Conservation (phyloP, 2,113 vertebrate genomes). For the Acinonyx jubatus region DNA sequence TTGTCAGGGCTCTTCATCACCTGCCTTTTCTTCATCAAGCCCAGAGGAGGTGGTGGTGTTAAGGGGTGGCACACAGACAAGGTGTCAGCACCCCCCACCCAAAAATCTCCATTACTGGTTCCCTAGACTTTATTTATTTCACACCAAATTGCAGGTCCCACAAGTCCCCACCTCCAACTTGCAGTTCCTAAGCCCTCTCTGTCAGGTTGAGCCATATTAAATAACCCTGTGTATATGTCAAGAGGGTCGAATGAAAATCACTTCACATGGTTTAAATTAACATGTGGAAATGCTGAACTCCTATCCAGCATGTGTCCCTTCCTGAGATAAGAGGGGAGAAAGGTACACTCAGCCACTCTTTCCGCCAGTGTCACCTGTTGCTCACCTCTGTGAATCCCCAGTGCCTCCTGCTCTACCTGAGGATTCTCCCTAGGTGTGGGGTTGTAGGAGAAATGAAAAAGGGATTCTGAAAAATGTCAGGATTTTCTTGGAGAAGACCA, state of each 20-base stretch:
- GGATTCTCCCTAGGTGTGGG: background rate
- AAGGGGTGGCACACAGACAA: background rate
- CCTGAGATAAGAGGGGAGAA: background rate
- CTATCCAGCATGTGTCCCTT: background rate
- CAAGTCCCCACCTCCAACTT: background rate
- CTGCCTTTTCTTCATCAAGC: background rate
- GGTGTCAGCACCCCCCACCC: background rate
- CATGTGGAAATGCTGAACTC: background rate
- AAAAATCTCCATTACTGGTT: background rate
- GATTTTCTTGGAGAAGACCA: background rate
- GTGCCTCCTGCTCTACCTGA: background rate
- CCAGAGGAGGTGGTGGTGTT: background rate
- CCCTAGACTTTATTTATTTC: background rate
- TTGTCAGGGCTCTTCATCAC: background rate
- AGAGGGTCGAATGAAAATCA: background rate
- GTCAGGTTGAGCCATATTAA: background rate
- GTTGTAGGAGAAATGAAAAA: background rate
- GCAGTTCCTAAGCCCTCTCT: background rate
- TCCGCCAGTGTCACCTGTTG: background rate
- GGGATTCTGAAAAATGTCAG: background rate
- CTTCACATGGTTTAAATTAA: background rate
- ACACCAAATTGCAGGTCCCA: background rate
- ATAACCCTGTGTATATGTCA: background rate
- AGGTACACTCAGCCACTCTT: background rate
- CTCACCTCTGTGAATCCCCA: background rate